Conservation (phyloP, 2,797 vertebrate species). For the Echeneis naucrates region DNA sequence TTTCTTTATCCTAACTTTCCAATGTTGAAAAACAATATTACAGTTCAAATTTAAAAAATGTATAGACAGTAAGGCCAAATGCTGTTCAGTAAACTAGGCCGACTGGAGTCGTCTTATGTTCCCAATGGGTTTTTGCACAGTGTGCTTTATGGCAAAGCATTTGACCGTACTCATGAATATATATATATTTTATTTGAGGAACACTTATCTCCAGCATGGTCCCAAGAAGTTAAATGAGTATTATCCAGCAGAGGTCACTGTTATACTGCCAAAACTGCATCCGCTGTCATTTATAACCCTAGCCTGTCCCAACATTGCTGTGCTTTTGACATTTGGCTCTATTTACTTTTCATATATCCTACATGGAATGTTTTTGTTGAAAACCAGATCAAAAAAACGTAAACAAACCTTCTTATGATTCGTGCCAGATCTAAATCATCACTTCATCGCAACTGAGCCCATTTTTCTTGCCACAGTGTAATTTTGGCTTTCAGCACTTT, state of each 20-base stretch:
- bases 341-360: background rate
- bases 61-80: background rate
- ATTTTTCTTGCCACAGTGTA: background rate
- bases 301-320: background rate
- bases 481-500: constrained; percentile 2
- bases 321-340: background rate
- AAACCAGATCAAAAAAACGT: constrained; percentile 7
- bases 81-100: background rate
- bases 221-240: background rate
- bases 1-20: background rate
- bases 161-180: background rate
- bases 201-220: background rate
- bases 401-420: background rate
- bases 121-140: background rate
- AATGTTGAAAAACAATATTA: background rate
- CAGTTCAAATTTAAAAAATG: background rate
- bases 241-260: constrained; percentile 82
- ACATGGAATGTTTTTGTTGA: background rate
- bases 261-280: constrained; percentile 67
- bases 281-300: constrained; percentile 4
- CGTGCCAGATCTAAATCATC: constrained; percentile 1
- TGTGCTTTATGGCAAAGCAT: background rate
- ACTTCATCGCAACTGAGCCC: background rate
- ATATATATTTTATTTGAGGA: background rate
- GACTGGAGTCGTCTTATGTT: background rate